Base-by-base conservation (phyloP, 2,797 vertebrate species). In the Rhinichthys osculus region DNA sequence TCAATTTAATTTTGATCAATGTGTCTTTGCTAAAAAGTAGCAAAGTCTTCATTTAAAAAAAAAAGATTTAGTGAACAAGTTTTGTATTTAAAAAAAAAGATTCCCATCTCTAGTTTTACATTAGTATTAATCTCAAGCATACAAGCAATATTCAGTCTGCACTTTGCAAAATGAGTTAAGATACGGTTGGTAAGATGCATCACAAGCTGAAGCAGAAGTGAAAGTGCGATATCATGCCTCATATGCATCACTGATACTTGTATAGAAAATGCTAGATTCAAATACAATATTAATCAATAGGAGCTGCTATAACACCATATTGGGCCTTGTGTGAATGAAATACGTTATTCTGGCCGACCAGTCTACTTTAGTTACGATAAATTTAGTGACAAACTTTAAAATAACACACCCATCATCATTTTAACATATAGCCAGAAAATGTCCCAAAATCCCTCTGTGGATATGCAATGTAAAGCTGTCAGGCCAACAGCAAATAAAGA, bases 381-480 rank as follows among this genome's bases (percentile, higher is more conserved):
- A 42, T 59, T 10, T 1, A 17, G 8, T 42, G 38, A 78, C 50
- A 44, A 69, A 77, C 74, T 38, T 17, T 17, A 57, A 77, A 77
- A 38, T 40, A 38, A 82, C 42, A 67, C 27, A n/a, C 11, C 2
- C 62, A 11, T 35, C 17, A 23, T 54, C 5, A 54, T 14, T 54
- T 81, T 44, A 54, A 35, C 78, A 27, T 1, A 69, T 19, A 88
- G 5, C 50, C 17, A 82, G 3, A 35, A 14, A 16, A 83, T 21
- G 38, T 59, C 47, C 30, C 64, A 82, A 77, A 47, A 30, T 23
- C 77, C 57, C n/a, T 52, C 67, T 86, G 91, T 92, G 93, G 91
- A 87, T 93, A 93, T 90, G 91, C 90, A 92, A 87, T 86, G 88
- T 90, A 94, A 90, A 91, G 52, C 92, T 92, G 87, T 62, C 19